phyloP scores from a whole-genome alignment of 2,113 vertebrate species.

The cattle (Bos taurus) region DNA sequence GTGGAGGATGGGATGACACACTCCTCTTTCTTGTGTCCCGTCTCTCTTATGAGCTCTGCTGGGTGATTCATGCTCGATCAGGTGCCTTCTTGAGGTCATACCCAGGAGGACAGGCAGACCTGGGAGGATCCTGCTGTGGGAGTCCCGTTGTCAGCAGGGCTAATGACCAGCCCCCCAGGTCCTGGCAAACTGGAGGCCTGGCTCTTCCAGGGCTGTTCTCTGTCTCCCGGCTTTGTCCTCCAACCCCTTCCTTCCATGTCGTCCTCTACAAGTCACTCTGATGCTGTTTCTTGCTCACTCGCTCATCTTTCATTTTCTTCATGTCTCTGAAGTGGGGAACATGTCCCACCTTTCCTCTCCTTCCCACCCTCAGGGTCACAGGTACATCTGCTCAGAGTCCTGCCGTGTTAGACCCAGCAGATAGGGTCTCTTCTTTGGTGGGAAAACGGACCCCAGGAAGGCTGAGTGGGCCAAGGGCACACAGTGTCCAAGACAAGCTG shows the following conservation, averaged over 20 bases:
- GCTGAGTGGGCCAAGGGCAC: background rate
- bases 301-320: background rate
- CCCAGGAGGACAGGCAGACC: background rate
- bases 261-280: background rate
- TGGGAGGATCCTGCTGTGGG: background rate
- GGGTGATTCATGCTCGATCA: background rate
- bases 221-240: background rate
- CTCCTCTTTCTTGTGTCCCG: background rate
- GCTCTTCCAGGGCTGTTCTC: background rate
- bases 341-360: background rate
- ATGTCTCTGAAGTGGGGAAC: background rate
- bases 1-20: background rate
- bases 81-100: background rate
- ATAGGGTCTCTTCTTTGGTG: background rate
- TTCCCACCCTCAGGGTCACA: background rate
- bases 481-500: background rate
- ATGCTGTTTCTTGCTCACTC: background rate
- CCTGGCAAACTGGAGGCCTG: background rate
- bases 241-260: background rate
- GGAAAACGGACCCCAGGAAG: background rate
- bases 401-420: rapidly evolving
- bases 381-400: background rate
- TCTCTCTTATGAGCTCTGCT: background rate
- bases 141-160: background rate
- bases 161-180: background rate